phyloP scores from a whole-genome alignment of 2,888 invertebrate genomes.

The Encarsia formosa region DNA sequence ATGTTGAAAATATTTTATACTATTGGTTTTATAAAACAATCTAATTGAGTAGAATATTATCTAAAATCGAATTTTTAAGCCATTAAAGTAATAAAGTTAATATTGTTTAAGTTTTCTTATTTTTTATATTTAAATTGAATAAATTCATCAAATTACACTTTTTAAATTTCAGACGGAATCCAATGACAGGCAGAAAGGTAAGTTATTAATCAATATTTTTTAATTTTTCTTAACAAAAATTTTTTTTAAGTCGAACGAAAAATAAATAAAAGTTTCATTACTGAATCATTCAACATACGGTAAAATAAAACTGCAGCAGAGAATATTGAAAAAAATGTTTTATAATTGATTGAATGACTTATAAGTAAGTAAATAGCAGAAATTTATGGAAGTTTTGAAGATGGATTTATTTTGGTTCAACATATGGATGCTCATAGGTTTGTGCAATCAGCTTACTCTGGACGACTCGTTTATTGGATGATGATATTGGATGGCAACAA shows the following conservation, averaged over 20 bases:
- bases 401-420: slow-evolving; percentile 11
- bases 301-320: slow-evolving; percentile 6
- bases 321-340: neutral
- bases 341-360: neutral
- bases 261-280: no score
- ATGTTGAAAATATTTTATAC: no score
- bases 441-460: slow-evolving; percentile 2
- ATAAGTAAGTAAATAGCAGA: neutral
- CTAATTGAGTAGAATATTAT: no score
- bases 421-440: slow-evolving; percentile 5
- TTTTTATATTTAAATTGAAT: no score
- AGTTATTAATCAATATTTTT: slow-evolving; percentile 32
- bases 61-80: no score
- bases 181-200: slow-evolving; percentile 48
- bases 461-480: no score
- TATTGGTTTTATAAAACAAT: no score
- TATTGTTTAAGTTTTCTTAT: no score
- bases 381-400: slow-evolving; percentile 16
- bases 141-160: no score
- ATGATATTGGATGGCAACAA: no score
- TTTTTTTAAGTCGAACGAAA: neutral
- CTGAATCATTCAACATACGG: slow-evolving; percentile 4
- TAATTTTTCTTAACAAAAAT: neutral
- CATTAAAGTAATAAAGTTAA: no score
- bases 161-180: slow-evolving; percentile 48